phyloP scores from a whole-genome alignment of 2,888 invertebrate species.

The Lycophotia porphyrea region DNA sequence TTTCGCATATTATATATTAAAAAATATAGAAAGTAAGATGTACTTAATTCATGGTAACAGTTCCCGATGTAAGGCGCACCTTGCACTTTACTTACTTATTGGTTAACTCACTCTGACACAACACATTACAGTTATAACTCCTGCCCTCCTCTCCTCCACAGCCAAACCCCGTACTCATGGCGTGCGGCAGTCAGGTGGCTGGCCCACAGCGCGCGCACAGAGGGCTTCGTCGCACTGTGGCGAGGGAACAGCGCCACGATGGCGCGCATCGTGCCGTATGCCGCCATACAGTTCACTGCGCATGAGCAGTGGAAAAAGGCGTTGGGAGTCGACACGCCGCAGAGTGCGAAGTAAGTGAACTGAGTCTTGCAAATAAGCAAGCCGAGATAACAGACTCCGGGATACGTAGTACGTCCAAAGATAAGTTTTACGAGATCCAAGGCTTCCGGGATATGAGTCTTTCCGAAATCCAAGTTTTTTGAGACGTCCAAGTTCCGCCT shows the following conservation, averaged over 20 bases:
- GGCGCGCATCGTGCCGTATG: slow-evolving; percentile 99
- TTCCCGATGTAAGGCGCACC: too few species aligned
- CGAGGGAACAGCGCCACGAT: slow-evolving; percentile 99
- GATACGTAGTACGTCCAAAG: too few species aligned
- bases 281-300: slow-evolving; percentile 98
- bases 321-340: slow-evolving; percentile 92
- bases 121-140: neutral
- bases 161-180: slow-evolving; percentile 93
- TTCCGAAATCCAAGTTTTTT: neutral
- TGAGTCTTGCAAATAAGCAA: too few species aligned
- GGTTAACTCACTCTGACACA: neutral
- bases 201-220: slow-evolving; percentile 91
- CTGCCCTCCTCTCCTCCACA: slow-evolving; percentile 68
- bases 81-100: too few species aligned
- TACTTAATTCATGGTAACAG: too few species aligned
- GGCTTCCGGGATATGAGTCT: neutral
- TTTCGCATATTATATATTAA: too few species aligned
- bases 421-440: too few species aligned
- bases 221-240: slow-evolving; percentile 97
- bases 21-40: too few species aligned
- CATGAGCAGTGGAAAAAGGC: slow-evolving; percentile 99
- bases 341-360: slow-evolving; percentile 76
- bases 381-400: too few species aligned
- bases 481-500: too few species aligned
- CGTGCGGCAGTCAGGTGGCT: slow-evolving; percentile 93